Conservation (phyloP, 2,888 invertebrate species). For the Chalcosyrphus nemorum region DNA sequence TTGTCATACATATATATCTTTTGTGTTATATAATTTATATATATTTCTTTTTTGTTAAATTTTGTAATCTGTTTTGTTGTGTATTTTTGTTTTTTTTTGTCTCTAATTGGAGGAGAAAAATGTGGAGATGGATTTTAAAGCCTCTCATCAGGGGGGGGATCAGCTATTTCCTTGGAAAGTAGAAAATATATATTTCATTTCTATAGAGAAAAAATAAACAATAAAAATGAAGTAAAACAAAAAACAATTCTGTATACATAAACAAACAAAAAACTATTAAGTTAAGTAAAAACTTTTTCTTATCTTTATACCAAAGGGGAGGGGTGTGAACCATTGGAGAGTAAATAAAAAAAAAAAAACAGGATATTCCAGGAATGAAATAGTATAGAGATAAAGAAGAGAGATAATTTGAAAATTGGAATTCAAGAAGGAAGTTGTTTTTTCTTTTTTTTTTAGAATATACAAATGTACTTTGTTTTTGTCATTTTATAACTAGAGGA, state of each 20-base stretch:
- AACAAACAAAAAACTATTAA: constrained; percentile 20
- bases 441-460: constrained; percentile 68
- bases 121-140: not conserved
- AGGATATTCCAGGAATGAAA: constrained; percentile 68
- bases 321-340: constrained; percentile 65
- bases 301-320: constrained; percentile 39
- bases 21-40: not conserved
- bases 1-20: constrained; percentile 20
- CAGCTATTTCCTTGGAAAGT: not conserved
- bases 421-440: constrained; percentile 72
- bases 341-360: constrained; percentile 27
- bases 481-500: constrained; percentile 39
- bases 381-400: constrained; percentile 63
- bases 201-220: constrained; percentile 4
- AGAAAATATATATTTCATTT: not conserved
- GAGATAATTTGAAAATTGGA: constrained; percentile 68
- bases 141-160: constrained; percentile 7
- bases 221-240: constrained; percentile 63
- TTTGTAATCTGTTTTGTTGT: constrained; percentile 21
- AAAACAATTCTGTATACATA: constrained; percentile 46
- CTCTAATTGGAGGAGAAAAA: not conserved
- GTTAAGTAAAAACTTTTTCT: not conserved
- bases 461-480: constrained; percentile 46
- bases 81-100: constrained; percentile 9
- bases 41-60: not conserved